Percentiles rank a stretch among this genome's conserved stretches.
Evolutionary conservation across 2,888 invertebrate species (phyloP).

Genomic region (Chydorus sphaericus): DNA sequence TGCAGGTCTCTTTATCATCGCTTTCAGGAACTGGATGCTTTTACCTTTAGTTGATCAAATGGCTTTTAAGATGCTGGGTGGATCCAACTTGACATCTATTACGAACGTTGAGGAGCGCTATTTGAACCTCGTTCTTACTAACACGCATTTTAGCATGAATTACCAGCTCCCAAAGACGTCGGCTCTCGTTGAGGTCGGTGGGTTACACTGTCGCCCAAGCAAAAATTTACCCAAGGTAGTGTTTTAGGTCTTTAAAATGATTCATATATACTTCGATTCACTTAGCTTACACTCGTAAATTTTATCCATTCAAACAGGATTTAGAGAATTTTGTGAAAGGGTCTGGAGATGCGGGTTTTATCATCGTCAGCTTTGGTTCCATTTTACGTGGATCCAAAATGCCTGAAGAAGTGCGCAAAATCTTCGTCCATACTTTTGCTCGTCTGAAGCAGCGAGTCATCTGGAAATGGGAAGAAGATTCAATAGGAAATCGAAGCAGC

Average conservation of each 20-base stretch:
- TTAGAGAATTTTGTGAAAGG: conserved; percentile 43
- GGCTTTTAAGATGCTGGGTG: not conserved
- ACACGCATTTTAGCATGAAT: conserved; percentile 35
- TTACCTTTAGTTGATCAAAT: not conserved
- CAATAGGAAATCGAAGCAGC: too few species aligned
- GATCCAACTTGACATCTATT: not conserved
- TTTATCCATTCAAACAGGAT: too few species aligned
- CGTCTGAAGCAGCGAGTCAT: conserved; percentile 14
- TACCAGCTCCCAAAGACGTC: conserved; percentile 38
- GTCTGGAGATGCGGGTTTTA: conserved; percentile 13
- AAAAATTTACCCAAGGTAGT: conserved; percentile 20
- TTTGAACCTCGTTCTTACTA: conserved; percentile 34
- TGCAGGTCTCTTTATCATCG: not conserved
- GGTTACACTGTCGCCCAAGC: conserved; percentile 39
- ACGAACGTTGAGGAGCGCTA: conserved; percentile 26
- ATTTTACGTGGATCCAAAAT: conserved; percentile 8
- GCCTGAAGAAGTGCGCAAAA: not conserved
- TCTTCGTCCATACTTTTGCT: conserved; percentile 10
- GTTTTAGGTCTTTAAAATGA: too few species aligned
- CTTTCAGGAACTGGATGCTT: not conserved
- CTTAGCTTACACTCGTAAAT: too few species aligned
- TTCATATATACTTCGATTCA: too few species aligned
- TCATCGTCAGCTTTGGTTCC: conserved; percentile 15
- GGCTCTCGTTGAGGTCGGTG: conserved; percentile 46
- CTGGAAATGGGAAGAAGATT: conserved; percentile 22